Evolutionary conservation across 2,888 invertebrate species (phyloP).

Genomic region (Cephonodes hylas): DNA sequence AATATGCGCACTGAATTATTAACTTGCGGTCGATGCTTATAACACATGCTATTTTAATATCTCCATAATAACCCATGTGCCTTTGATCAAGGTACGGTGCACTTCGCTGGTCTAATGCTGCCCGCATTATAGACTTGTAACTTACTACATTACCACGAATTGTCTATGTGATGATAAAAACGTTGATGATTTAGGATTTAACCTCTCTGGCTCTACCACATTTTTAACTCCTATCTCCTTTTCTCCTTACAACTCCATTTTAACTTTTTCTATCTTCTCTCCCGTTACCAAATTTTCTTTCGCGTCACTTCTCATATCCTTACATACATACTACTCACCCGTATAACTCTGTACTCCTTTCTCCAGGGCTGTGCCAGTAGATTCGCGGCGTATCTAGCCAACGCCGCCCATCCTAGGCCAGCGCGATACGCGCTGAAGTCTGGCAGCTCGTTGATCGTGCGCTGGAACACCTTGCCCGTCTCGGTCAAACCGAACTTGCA

Average conservation of each 20-base stretch:
- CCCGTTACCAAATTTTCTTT: background rate
- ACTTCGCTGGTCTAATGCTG: too few species aligned
- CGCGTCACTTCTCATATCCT: background rate
- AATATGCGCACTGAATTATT: background rate
- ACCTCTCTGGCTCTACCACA: too few species aligned
- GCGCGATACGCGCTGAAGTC: constrained; percentile 92
- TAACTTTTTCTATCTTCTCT: too few species aligned
- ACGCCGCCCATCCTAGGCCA: constrained; percentile 90
- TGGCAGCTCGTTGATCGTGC: constrained; percentile 84
- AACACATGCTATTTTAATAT: background rate
- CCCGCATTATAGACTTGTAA: too few species aligned
- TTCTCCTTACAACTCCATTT: too few species aligned
- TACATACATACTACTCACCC: constrained; percentile 78
- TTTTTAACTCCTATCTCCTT: too few species aligned
- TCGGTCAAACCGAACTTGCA: constrained; percentile 89
- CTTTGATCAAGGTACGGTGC: too few species aligned
- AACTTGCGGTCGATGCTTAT: background rate
- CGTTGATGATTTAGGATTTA: too few species aligned
- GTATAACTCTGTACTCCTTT: constrained; percentile 90
- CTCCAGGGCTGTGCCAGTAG: constrained; percentile 93
- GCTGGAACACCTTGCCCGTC: constrained; percentile 88
- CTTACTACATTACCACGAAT: too few species aligned
- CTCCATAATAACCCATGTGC: background rate
- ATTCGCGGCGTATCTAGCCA: constrained; percentile 93
- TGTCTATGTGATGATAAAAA: too few species aligned